Evolutionary conservation across 2,113 vertebrate species (phyloP).

Genomic region (Pungitius pungitius): DNA sequence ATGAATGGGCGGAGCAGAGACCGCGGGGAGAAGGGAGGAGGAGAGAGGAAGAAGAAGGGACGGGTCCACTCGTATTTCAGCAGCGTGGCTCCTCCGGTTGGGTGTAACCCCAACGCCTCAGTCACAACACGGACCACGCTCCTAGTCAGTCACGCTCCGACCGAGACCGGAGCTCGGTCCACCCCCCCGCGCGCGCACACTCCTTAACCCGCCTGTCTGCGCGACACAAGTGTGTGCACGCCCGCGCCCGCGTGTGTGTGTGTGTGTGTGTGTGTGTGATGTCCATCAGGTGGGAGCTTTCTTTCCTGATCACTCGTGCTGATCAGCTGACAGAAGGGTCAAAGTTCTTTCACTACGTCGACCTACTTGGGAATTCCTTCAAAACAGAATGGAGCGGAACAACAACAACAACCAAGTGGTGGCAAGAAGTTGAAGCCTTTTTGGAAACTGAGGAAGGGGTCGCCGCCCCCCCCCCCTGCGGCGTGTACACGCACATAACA

Average conservation of each 20-base stretch:
- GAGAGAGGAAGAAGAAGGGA: slow-evolving; percentile 59
- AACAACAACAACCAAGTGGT: slow-evolving; percentile 11
- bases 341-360: background rate
- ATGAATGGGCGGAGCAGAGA: slow-evolving; percentile 68
- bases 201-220: background rate
- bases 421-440: background rate
- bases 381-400: background rate
- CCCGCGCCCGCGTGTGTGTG: background rate
- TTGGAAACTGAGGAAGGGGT: slow-evolving; percentile 1
- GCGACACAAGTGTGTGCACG: background rate
- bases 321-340: slow-evolving; percentile 35
- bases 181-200: background rate
- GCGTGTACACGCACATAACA: slow-evolving; percentile 5
- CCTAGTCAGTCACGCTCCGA: slow-evolving; percentile 37
- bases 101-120: slow-evolving; percentile 82
- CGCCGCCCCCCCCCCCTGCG: background rate
- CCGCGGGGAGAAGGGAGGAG: slow-evolving; percentile 51
- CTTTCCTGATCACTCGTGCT: slow-evolving; percentile 2
- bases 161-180: slow-evolving; percentile 10
- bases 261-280: background rate
- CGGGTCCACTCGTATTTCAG: slow-evolving; percentile 86
- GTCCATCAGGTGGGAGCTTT: slow-evolving; percentile 49
- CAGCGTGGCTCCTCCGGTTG: slow-evolving; percentile 71
- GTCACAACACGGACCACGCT: slow-evolving; percentile 52
- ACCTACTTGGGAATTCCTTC: background rate